A percentile compares a stretch with the other conserved stretches of the same genome.
These are phyloP conservation scores for Bufotes viridis DNA, from an alignment of 2,797 vertebrate species.

Conservation along the genomic window DNA sequence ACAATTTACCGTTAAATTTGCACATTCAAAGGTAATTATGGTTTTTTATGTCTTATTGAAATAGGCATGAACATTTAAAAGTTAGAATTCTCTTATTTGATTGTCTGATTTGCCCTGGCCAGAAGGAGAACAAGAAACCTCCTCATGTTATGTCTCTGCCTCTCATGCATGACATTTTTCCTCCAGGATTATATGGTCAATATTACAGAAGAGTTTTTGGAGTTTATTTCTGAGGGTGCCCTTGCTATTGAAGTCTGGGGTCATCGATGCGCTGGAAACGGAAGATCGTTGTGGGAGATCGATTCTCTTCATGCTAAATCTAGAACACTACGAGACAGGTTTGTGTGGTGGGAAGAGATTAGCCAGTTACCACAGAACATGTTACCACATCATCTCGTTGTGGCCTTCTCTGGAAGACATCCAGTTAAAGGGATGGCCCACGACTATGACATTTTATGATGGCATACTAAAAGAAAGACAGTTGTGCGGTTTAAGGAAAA, in stretches of 20 bases:
- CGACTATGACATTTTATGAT: neutral
- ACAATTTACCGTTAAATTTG: slow-evolving; percentile 90
- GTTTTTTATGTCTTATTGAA: neutral
- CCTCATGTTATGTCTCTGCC: neutral
- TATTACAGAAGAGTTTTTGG: slow-evolving; percentile 94
- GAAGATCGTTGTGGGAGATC: slow-evolving; percentile 87
- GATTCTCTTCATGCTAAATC: slow-evolving; percentile 93
- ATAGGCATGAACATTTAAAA: neutral
- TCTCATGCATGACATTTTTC: neutral
- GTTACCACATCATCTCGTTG: neutral
- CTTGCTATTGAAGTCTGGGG: slow-evolving; percentile 98
- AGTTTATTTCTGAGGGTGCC: slow-evolving; percentile 96
- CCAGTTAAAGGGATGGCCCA: neutral
- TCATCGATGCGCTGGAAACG: slow-evolving; percentile 91
- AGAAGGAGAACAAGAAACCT: too few relatives aligned
- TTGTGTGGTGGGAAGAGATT: slow-evolving; percentile 19
- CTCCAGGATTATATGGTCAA: slow-evolving; percentile 88
- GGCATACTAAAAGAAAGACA: neutral
- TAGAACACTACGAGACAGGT: slow-evolving; percentile 92
- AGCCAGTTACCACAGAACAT: neutral
- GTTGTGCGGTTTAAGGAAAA: neutral
- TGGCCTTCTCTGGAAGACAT: neutral
- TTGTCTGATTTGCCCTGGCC: neutral
- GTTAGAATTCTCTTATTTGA: neutral
- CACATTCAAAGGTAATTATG: slow-evolving; percentile 87